A percentile compares a stretch with the other conserved stretches of the same genome.
Conservation (phyloP, 2,797 vertebrate genomes). For the Clarias platycephalus region DNA sequence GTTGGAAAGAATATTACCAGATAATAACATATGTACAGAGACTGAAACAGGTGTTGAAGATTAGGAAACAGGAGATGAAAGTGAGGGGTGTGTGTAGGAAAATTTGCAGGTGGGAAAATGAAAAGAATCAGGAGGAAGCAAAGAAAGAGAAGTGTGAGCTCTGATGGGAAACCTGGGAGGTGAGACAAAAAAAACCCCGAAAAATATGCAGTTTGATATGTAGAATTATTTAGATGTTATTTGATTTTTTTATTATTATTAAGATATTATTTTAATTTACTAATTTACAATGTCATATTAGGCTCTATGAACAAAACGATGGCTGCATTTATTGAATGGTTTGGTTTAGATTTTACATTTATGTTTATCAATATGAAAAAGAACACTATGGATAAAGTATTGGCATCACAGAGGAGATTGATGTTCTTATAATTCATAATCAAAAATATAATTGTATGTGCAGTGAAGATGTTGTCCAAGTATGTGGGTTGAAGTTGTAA, state of each 20-base stretch:
- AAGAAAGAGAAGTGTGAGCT: neutral
- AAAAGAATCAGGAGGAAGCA: conserved; percentile 4
- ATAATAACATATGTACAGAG: neutral
- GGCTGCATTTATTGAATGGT: neutral
- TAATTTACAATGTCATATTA: neutral
- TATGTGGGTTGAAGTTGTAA: conserved; percentile 23
- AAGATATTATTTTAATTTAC: neutral
- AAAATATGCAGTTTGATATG: no score
- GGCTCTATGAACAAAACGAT: neutral
- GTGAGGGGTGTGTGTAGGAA: neutral
- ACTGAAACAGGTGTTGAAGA: neutral
- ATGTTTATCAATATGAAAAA: neutral
- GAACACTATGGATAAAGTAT: neutral
- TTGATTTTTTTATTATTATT: neutral
- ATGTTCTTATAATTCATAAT: neutral
- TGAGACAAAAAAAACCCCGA: neutral
- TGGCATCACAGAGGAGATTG: neutral
- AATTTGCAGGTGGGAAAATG: neutral
- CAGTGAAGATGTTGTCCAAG: neutral
- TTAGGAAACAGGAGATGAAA: neutral
- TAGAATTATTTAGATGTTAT: no score
- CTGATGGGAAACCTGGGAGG: neutral
- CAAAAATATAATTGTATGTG: neutral
- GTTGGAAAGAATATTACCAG: neutral
- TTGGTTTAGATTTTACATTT: neutral